Evolutionary conservation across 2,888 invertebrate species (phyloP).

Genomic region (Andrena flavipes): DNA sequence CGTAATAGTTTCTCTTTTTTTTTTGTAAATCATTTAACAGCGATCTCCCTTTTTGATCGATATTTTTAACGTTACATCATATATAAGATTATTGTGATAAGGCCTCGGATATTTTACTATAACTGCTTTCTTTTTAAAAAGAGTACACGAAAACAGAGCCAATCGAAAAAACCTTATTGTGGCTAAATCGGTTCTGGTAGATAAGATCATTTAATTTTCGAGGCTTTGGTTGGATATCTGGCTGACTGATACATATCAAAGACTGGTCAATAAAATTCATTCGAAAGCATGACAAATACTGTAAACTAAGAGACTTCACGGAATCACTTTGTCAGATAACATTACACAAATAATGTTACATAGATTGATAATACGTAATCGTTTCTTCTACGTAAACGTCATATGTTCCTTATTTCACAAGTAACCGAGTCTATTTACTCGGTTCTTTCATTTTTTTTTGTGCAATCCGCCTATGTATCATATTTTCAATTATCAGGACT

Average conservation of each 20-base stretch:
- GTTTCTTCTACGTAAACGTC: constrained; percentile 16
- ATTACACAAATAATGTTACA: constrained; percentile 40
- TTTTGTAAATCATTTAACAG: constrained; percentile 47
- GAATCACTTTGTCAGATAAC: constrained; percentile 39
- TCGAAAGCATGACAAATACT: constrained; percentile 39
- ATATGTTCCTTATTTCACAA: not conserved
- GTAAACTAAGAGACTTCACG: constrained; percentile 28
- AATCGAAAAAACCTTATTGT: constrained; percentile 29
- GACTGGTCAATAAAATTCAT: constrained; percentile 37
- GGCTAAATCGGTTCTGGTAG: constrained; percentile 36
- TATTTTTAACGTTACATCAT: constrained; percentile 75
- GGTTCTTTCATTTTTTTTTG: not conserved
- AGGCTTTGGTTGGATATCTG: constrained; percentile 55
- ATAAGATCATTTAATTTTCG: constrained; percentile 41
- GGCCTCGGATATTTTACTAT: constrained; percentile 83
- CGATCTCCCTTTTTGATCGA: constrained; percentile 61
- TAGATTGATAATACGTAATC: constrained; percentile 14
- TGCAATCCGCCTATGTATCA: not conserved
- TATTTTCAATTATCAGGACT: constrained; percentile 19
- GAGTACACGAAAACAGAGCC: constrained; percentile 31
- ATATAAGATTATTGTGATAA: constrained; percentile 81
- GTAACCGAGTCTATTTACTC: constrained; percentile 1
- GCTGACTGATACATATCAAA: constrained; percentile 22
- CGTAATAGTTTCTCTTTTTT: constrained; percentile 42
- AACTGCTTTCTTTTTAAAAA: constrained; percentile 49